Evolutionary conservation across 2,113 vertebrate species (phyloP), one percentile per base, ranked within the genome.

Genomic region (Odontesthes bonariensis): DNA sequence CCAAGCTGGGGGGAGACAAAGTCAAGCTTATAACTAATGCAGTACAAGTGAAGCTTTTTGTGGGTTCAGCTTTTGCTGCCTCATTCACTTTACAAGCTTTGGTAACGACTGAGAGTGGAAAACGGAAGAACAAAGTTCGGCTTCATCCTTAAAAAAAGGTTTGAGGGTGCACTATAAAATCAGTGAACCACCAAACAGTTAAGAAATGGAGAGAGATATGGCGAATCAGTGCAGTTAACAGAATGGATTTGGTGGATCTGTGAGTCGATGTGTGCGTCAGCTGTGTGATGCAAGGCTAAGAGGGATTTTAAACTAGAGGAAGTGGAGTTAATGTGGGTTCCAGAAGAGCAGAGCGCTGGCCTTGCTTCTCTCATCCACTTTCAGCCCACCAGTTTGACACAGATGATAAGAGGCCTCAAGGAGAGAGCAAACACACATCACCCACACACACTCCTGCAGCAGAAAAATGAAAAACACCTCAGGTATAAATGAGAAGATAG

Each of bases 321-420:
- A 77, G 81, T 81, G 69, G 72, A 77, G 83, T 73, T 82, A 84
- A 90, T 70, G 82, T 70, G 62, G 60, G 81, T 73, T 80, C 70
- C 75, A 55, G 44, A 66, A 69, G 74, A 83, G 79, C 0, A 69
- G 57, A 73, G 55, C 76, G 71, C 56, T 63, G 72, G 72, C 73
- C 79, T 74, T 47, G 73, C 75, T 75, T 88, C 35, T 65, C 63
- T 81, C 83, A 70, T 60, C 77, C 69, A 53, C 58, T 85, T 73
- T 58, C 73, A 16, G 78, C 81, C 85, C 86, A 80, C 76, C 77
- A 60, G 79, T 74, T 68, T 71, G 76, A 89, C 81, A 80, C 64
- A n/a, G 73, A 72, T 66, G 82, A 87, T 79, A 60, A 85, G 69
- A 82, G 80, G 84, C 74, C 81, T 47, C 69, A 51, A 75, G 79